Evolutionary conservation across 1,140 invertebrate genomes (phyloP).

Genomic region (Euura lappo): DNA sequence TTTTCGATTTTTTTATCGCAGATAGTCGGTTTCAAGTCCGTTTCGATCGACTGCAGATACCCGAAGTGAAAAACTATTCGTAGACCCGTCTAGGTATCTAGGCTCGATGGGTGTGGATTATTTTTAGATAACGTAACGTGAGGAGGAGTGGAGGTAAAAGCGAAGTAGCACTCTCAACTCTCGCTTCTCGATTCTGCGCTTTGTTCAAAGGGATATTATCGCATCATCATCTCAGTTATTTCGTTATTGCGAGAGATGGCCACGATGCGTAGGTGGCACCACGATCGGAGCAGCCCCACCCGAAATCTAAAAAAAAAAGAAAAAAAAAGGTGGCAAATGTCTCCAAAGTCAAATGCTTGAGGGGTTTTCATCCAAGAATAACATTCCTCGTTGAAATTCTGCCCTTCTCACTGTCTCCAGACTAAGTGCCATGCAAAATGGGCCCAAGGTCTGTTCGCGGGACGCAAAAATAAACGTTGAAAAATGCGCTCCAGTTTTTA

Average conservation of each 20-base stretch:
- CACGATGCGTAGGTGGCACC: not conserved
- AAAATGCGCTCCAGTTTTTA: too few relatives aligned
- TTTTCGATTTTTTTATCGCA: not conserved
- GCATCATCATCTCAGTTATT: not conserved
- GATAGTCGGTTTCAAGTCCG: too few relatives aligned
- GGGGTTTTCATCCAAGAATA: too few relatives aligned
- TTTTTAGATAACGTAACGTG: constrained; percentile 61
- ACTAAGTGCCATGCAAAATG: too few relatives aligned
- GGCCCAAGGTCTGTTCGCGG: too few relatives aligned
- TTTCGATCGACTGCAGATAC: not conserved
- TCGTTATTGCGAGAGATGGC: not conserved
- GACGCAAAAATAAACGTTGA: too few relatives aligned
- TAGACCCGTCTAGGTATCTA: constrained; percentile 62
- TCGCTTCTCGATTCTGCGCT: not conserved
- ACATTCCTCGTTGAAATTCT: too few relatives aligned
- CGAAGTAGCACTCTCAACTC: constrained; percentile 1
- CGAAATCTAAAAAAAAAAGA: too few relatives aligned
- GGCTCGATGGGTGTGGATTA: constrained; percentile 57
- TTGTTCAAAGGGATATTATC: not conserved
- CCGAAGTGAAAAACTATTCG: constrained; percentile 46
- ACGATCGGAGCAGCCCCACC: too few relatives aligned
- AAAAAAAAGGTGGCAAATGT: too few relatives aligned
- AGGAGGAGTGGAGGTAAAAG: constrained; percentile 45
- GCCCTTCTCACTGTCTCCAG: too few relatives aligned
- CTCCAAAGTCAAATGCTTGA: too few relatives aligned